Base-by-base conservation (phyloP, 2,113 vertebrate species). In the Pachycephala philippinensis region DNA sequence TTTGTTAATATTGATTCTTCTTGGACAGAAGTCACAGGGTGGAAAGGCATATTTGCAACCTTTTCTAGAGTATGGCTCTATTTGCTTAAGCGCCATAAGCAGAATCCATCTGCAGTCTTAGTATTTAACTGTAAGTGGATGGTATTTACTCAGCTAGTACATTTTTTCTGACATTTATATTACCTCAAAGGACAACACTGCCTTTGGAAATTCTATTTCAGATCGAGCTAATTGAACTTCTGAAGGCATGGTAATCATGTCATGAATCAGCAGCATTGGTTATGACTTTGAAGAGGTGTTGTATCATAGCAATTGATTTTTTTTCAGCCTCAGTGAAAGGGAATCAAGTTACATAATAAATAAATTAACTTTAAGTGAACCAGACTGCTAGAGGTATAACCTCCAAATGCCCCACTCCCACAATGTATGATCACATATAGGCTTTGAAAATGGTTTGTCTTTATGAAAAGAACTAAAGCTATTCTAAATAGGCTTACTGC, bases 161-260 rank as follows among this genome's bases (percentile, higher is more conserved):
- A 80, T 85, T 82, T 96, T 89, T 96, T 79, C 60, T 91, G 87
- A 95, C 94, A 93, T 93, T 96, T 84, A 35, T 95, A 79, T 96
- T 96, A 90, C 76, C 85, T 95, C 71, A 88, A 84, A 95, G 53
- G 68, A 96, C 65, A 95, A 76, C 76, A 52, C 10, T 72, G 63
- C 15, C 27, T 95, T 95, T 84, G 44, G 71, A 96, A 94, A 84
- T 84, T 93, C 71, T 76, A 57, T 90, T 89, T 95, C 59, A 93
- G 71, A 76, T 71, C 74, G 50, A 94, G 83, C 33, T 94, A 93
- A 94, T 56, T 95, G 81, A 93, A 87, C 61, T 86, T 96, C 59
- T 57, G 57, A 94, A 95, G 81, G 65, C 35, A 81, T 39, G 33
- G 53, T 84, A 95, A 91, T 89, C 69, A 72, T 54, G 44, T 56